phyloP scores from a whole-genome alignment of 2,797 vertebrate genomes.

The Rhadinocentrus ornatus region DNA sequence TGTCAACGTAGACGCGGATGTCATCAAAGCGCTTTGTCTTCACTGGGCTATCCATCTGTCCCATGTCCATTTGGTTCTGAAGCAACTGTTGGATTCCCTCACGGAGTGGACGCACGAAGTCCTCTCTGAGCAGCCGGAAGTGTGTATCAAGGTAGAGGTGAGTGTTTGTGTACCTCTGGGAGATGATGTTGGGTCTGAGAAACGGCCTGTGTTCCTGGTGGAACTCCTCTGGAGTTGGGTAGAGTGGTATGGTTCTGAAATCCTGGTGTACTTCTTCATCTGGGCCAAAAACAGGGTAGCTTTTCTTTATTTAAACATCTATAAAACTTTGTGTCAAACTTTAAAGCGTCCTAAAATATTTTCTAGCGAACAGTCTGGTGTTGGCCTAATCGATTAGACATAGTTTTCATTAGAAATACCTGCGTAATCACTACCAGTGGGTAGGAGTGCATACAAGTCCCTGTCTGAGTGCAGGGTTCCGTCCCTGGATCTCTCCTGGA shows the following conservation, averaged over 20 bases:
- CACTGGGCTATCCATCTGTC: constrained; percentile 55
- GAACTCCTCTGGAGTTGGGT: constrained; percentile 88
- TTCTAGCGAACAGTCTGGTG: background rate
- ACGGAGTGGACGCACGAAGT: constrained; percentile 92
- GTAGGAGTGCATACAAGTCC: constrained; percentile 79
- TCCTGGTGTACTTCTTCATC: constrained; percentile 66
- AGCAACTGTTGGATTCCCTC: constrained; percentile 89
- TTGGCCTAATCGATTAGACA: background rate
- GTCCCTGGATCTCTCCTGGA: constrained; percentile 87
- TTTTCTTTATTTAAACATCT: background rate
- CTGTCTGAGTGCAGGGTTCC: constrained; percentile 84
- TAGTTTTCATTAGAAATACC: constrained; percentile 34
- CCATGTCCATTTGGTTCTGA: constrained; percentile 62
- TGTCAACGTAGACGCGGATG: constrained; percentile 89
- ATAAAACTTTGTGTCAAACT: background rate
- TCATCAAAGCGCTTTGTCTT: constrained; percentile 88
- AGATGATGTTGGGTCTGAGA: constrained; percentile 88
- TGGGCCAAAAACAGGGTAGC: constrained; percentile 11
- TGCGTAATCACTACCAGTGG: constrained; percentile 60
- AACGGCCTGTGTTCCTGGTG: constrained; percentile 84
- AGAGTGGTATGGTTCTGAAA: constrained; percentile 88
- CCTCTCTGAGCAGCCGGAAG: constrained; percentile 93
- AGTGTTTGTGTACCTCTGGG: constrained; percentile 83
- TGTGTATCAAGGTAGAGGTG: constrained; percentile 92
- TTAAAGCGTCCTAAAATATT: background rate